Evolutionary conservation across 2,113 vertebrate genomes (phyloP), one percentile per base, ranked within the genome.

Genomic region (Limnothrissa miodon): DNA sequence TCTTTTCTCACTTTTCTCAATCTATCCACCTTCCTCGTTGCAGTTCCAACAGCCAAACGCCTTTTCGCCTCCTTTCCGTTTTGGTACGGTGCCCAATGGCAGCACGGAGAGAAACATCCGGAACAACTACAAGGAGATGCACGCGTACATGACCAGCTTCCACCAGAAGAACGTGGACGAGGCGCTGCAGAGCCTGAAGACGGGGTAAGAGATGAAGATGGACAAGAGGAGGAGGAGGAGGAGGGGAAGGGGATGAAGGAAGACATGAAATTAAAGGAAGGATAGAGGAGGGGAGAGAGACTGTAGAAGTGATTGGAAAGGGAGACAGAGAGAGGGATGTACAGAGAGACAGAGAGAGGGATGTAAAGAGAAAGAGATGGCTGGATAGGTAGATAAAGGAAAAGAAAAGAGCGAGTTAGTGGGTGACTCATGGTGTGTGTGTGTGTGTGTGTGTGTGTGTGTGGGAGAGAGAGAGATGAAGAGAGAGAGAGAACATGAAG

Each of bases 111-210:
- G 98, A 89, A 99, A 99, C 91, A 99, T 99, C 90, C 96, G 98
- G 90, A 99, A 99, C 95, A 99, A 99, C 94, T 99, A 99, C 90
- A 95, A 94, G 88, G 97, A 99, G 92, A 99, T 99, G 98, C 98
- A 99, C 88, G 90, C 94, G 90, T 99, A 99, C 92, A 99, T 99
- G 98, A 98, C 97, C 86, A 99, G 97, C 94, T 99, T 98, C 95
- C 98, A 99, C 92, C 98, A 99, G 94, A 97, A 96, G 85, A 97
- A 97, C 1, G 98, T 99, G 83, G 95, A 98, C 6, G 98, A 99
- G 88, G 98, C 98, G 0, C 91, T 99, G 82, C 94, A 97, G 80
- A 99, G 97, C 2, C 91, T 99, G 88, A 99, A 99, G 93, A 94
- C 92, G 25, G 98, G 98, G 98, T 99, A 91, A 98, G 93, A 85